Evolutionary conservation across 64 coral and sea anemone genomes (phyloP), one percentile per base, ranked within the genome.

Genomic region (Hydrozoanthus tunicans): DNA sequence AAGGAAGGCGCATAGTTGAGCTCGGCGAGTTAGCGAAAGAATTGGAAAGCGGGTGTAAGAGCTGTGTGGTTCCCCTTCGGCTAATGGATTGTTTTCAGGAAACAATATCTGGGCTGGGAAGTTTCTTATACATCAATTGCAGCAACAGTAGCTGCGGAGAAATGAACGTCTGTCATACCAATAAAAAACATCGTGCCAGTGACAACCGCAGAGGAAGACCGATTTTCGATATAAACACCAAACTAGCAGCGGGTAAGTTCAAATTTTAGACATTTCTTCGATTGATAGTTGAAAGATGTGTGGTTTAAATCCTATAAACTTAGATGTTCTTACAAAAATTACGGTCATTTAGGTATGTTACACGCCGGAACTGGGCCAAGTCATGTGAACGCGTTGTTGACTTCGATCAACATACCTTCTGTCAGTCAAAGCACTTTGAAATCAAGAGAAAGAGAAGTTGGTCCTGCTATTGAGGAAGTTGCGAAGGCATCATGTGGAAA

Each of bases 81-180:
- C 13, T 68, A 17, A 15, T 68, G 65, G 4, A 82, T 32, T 82
- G 78, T 25, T 73, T 72, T 27, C 52, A 91, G 59, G 67, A 91
- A 91, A 91, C 90, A 5, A 57, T 79, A 43, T 91, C 90, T 3
- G 78, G 79, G 8, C 67, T 91, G 24, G 78, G 79, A 17, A 60
- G 67, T 51, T 91, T 91, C 10, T 24, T 91, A 9, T 91, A 91
- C 65, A 91, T 91, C 8, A 73, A 26, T 13, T 76, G 90, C 11
- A 58, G 9, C 15, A 62, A 91, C 20, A 72, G 17, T 14, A 56
- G 60, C 12, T 91, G 89, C 20, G 77, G 62, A 58, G 89, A 80
- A 57, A 79, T 70, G 26, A 91, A 91, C 11, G 54, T 91, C 10
- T 91, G 77, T 53, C 77, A 80, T 3, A 81, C 64, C 2, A 91